Evolutionary conservation across 1,140 invertebrate genomes (phyloP).

Genomic region (Drosophila grimshawi): DNA sequence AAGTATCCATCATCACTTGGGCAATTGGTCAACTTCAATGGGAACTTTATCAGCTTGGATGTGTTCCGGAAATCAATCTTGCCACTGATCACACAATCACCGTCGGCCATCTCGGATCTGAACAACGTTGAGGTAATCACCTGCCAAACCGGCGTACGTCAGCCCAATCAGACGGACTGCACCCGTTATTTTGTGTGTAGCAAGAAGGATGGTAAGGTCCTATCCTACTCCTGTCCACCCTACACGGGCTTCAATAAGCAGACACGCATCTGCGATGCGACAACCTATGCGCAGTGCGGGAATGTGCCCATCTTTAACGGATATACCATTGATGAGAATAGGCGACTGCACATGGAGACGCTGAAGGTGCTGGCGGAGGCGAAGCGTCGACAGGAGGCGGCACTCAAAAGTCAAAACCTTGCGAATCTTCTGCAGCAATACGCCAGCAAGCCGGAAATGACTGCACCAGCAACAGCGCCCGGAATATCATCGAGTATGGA

Average conservation of each 20-base stretch:
- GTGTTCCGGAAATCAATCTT: slow-evolving; percentile 78
- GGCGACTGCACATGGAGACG: slow-evolving; percentile 69
- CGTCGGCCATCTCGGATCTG: slow-evolving; percentile 40
- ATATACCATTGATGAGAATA: slow-evolving; percentile 70
- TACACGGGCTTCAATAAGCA: slow-evolving; percentile 85
- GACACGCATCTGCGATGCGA: slow-evolving; percentile 84
- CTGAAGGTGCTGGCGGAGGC: slow-evolving; percentile 72
- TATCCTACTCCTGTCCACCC: slow-evolving; percentile 85
- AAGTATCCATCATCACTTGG: slow-evolving; percentile 33
- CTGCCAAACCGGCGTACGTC: slow-evolving; percentile 84
- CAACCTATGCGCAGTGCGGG: slow-evolving; percentile 79
- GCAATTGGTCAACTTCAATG: slow-evolving; percentile 77
- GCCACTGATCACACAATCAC: slow-evolving; percentile 64
- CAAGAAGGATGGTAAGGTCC: slow-evolving; percentile 83
- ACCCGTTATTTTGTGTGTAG: slow-evolving; percentile 86
- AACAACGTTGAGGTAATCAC: slow-evolving; percentile 84
- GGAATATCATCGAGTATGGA: slow-evolving; percentile 52
- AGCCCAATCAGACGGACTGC: slow-evolving; percentile 85
- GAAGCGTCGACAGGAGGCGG: slow-evolving; percentile 69
- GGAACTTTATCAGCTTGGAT: slow-evolving; percentile 79
- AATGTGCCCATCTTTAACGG: slow-evolving; percentile 49
- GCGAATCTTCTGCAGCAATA: slow-evolving; percentile 75
- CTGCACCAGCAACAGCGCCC: neutral
- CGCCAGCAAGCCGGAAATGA: slow-evolving; percentile 20
- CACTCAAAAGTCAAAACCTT: slow-evolving; percentile 70